A percentile compares a stretch with the other conserved stretches of the same genome.
Conservation (phyloP, 2,113 vertebrate species). For the Psophia crepitans region DNA sequence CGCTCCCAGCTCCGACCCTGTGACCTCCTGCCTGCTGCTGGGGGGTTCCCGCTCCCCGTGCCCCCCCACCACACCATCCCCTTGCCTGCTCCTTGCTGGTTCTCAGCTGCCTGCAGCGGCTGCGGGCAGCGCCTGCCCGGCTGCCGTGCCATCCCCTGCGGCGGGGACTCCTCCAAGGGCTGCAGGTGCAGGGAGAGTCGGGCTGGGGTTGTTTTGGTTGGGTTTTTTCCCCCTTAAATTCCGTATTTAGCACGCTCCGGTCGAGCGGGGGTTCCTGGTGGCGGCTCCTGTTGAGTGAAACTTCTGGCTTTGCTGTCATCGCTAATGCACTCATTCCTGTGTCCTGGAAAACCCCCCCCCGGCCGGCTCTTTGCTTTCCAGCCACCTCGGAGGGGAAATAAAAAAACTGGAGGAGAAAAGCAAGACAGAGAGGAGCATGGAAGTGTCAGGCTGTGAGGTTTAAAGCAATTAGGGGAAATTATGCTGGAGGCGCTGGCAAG, state of each 20-base stretch:
- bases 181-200: conserved; percentile 4
- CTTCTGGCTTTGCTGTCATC: conserved; percentile 1
- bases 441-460: conserved; percentile 58
- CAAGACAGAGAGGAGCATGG: background rate
- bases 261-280: background rate
- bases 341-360: conserved; percentile 7
- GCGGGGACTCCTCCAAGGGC: background rate
- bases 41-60: background rate
- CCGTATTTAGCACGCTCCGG: background rate
- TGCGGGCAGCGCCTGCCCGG: background rate
- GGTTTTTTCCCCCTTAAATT: background rate
- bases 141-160: fast-evolving
- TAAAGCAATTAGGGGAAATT: conserved; percentile 45
- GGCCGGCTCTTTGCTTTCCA: background rate
- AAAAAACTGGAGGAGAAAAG: background rate
- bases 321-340: background rate
- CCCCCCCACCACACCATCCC: fast-evolving
- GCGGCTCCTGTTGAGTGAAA: conserved; percentile 53
- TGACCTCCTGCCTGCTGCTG: fast-evolving
- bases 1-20: background rate
- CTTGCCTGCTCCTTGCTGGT: background rate
- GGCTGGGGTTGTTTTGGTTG: background rate
- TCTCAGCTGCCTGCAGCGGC: background rate
- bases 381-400: background rate
- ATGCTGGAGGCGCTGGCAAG: conserved; percentile 14